Evolutionary conservation across 2,113 vertebrate genomes (phyloP).

Genomic region (Elephas maximus): DNA sequence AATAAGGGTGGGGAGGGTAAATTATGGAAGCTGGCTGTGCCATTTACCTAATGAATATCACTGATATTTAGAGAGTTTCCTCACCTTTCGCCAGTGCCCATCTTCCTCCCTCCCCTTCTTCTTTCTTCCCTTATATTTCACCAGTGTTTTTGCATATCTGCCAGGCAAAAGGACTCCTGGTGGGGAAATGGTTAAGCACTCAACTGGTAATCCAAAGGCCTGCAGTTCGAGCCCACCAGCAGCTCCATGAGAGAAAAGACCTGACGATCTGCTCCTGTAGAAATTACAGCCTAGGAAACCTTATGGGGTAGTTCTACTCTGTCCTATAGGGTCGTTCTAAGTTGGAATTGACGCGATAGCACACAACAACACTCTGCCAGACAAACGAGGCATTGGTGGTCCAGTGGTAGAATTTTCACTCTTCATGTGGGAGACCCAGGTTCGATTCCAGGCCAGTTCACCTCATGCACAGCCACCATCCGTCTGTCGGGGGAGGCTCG

Average conservation of each 20-base stretch:
- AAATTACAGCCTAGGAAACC: not conserved
- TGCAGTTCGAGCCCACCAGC: not conserved
- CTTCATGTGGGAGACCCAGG: too few relatives aligned
- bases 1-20: not conserved
- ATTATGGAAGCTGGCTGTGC: not conserved
- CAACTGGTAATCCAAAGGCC: not conserved
- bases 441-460: too few relatives aligned
- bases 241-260: too few relatives aligned
- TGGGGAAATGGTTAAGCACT: too few relatives aligned
- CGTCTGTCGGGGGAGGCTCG: too few relatives aligned
- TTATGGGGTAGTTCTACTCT: not conserved
- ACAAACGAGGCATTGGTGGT: not conserved
- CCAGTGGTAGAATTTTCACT: not conserved
- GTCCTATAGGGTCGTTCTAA: not conserved
- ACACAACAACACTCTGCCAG: not conserved
- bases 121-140: not conserved
- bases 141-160: not conserved
- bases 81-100: not conserved
- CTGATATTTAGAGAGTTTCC: not conserved
- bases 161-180: too few relatives aligned
- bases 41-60: slow-evolving; percentile 6
- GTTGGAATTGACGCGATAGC: not conserved
- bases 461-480: too few relatives aligned
- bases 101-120: not conserved
- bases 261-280: not conserved